phyloP scores from a whole-genome alignment of 1,140 invertebrate genomes.

The Xylocopa sonorina region DNA sequence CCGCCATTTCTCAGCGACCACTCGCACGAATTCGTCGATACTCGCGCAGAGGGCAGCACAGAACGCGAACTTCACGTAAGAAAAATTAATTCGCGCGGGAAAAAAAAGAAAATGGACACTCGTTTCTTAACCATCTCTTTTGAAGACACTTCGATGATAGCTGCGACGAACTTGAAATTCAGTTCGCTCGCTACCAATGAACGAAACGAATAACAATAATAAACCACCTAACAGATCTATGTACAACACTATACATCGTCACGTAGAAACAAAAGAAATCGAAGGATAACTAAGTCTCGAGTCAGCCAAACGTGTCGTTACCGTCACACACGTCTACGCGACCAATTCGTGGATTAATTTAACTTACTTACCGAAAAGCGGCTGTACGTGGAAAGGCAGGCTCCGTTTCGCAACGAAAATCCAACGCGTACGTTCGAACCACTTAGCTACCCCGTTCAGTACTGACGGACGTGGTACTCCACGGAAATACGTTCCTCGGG shows the following conservation, averaged over 20 bases:
- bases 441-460: background rate
- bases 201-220: conserved; percentile 34
- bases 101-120: background rate
- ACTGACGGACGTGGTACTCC: background rate
- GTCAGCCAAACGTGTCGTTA: conserved; percentile 1
- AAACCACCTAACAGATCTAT: conserved; percentile 47
- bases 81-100: background rate
- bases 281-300: background rate
- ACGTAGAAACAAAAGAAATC: background rate
- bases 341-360: background rate
- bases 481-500: background rate
- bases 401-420: background rate
- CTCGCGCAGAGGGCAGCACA: background rate
- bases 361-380: conserved; percentile 39
- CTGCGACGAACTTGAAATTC: background rate
- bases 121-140: background rate
- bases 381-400: background rate
- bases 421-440: background rate
- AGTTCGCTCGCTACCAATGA: background rate
- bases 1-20: background rate
- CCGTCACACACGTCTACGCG: background rate
- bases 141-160: conserved; percentile 4
- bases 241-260: conserved; percentile 64
- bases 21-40: background rate
- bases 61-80: background rate